phyloP scores from a whole-genome alignment of 2,113 vertebrate genomes.

The Sitta europaea region DNA sequence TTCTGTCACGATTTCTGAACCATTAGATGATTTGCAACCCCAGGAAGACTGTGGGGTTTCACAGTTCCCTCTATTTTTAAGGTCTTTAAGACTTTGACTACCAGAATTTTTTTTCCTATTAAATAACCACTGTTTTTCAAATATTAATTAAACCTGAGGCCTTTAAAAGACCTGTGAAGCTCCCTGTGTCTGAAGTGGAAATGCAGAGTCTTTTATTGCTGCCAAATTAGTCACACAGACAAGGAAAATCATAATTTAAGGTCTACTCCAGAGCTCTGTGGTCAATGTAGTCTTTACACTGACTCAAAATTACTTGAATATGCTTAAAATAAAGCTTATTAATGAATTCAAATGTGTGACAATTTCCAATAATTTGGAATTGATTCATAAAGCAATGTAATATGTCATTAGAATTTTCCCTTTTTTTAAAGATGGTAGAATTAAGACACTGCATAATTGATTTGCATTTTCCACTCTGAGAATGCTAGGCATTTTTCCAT shows the following conservation, averaged over 20 bases:
- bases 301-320: neutral
- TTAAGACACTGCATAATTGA: neutral
- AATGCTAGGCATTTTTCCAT: neutral
- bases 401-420: neutral
- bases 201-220: neutral
- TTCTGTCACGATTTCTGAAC: neutral
- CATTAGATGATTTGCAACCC: neutral
- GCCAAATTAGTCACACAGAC: neutral
- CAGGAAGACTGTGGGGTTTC: neutral
- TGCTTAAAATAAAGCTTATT: neutral
- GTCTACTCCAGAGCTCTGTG: neutral
- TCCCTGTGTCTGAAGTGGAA: neutral
- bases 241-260: neutral
- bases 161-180: neutral
- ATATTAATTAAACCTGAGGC: neutral
- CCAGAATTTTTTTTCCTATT: neutral
- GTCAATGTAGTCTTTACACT: neutral
- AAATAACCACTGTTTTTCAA: neutral
- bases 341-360: neutral
- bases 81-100: neutral
- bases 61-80: neutral
- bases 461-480: neutral
- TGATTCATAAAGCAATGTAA: neutral
- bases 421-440: neutral
- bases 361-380: neutral